phyloP scores from a whole-genome alignment of 2,888 invertebrate genomes.

The Acanthococcus lagerstroemiae region DNA sequence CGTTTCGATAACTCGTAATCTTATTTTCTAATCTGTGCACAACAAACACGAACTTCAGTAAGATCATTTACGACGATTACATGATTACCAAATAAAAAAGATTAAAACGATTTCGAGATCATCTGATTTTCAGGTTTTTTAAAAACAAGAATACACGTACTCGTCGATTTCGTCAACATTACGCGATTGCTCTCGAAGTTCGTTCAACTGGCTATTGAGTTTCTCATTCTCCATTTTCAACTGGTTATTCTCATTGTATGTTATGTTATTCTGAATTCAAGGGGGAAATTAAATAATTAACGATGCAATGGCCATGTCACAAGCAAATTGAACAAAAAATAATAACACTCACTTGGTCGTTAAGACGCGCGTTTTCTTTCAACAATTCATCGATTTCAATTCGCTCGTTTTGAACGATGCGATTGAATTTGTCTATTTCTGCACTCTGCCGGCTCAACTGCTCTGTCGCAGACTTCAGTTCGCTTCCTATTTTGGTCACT shows the following conservation, averaged over 20 bases:
- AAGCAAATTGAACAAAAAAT: too few relatives aligned
- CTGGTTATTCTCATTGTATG: slow-evolving; percentile 19
- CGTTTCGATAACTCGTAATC: not conserved
- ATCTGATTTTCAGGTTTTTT: not conserved
- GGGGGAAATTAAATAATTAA: too few relatives aligned
- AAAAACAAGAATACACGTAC: not conserved
- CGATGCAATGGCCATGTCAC: too few relatives aligned
- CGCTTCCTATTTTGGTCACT: slow-evolving; percentile 48
- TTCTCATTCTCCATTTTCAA: slow-evolving; percentile 22
- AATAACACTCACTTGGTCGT: slow-evolving; percentile 32
- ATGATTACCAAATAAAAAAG: not conserved
- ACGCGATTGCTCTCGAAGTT: not conserved
- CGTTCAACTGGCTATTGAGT: not conserved
- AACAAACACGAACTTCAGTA: not conserved
- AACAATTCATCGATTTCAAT: slow-evolving; percentile 33
- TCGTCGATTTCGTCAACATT: not conserved
- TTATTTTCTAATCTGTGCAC: slow-evolving; percentile 6
- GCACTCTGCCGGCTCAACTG: slow-evolving; percentile 42
- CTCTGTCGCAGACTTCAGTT: slow-evolving; percentile 45
- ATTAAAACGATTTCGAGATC: not conserved
- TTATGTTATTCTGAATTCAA: slow-evolving; percentile 12
- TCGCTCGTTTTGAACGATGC: slow-evolving; percentile 21
- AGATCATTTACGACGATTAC: not conserved
- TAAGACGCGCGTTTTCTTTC: slow-evolving; percentile 34
- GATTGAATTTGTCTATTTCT: slow-evolving; percentile 36